phyloP scores from a whole-genome alignment of 1,140 invertebrate species.

The Bradysia coprophila region DNA sequence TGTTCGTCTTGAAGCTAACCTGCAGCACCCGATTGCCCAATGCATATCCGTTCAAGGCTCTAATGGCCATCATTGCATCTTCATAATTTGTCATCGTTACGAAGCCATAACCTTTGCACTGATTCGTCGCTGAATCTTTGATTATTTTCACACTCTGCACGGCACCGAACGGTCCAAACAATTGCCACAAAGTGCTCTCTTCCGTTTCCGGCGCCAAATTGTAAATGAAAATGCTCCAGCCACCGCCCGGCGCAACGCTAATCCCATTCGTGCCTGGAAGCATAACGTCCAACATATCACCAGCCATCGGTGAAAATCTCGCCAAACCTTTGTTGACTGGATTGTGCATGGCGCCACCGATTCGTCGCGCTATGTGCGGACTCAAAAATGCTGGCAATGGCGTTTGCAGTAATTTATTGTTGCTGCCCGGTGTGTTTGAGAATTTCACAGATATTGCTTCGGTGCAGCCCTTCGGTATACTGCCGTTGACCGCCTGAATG shows the following conservation, averaged over 20 bases:
- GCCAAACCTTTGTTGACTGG: constrained; percentile 72
- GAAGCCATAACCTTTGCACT: constrained; percentile 98
- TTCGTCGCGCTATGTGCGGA: constrained; percentile 32
- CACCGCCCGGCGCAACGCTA: constrained; percentile 51
- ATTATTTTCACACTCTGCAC: constrained; percentile 98
- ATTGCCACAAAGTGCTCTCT: constrained; percentile 94
- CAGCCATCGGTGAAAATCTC: constrained; percentile 69
- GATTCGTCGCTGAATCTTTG: constrained; percentile 92
- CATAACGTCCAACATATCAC: constrained; percentile 57
- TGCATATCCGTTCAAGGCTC: constrained; percentile 92
- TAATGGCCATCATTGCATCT: constrained; percentile 92
- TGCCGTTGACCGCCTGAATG: constrained; percentile 37
- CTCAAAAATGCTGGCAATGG: constrained; percentile 29
- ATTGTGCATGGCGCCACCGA: constrained; percentile 60
- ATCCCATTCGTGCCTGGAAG: constrained; percentile 52
- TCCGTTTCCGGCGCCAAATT: constrained; percentile 96
- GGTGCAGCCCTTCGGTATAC: constrained; percentile 32
- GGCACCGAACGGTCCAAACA: constrained; percentile 97
- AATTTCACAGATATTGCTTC: constrained; percentile 40
- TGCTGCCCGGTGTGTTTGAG: constrained; percentile 36
- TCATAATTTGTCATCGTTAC: constrained; percentile 99
- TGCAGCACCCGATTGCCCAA: constrained; percentile 91
- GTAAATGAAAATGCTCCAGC: constrained; percentile 98
- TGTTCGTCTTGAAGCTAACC: constrained; percentile 95
- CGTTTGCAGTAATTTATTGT: constrained; percentile 28